These are phyloP conservation scores for Stramonita haemastoma DNA, from an alignment of 2,888 invertebrate species.

Conservation along the genomic window DNA sequence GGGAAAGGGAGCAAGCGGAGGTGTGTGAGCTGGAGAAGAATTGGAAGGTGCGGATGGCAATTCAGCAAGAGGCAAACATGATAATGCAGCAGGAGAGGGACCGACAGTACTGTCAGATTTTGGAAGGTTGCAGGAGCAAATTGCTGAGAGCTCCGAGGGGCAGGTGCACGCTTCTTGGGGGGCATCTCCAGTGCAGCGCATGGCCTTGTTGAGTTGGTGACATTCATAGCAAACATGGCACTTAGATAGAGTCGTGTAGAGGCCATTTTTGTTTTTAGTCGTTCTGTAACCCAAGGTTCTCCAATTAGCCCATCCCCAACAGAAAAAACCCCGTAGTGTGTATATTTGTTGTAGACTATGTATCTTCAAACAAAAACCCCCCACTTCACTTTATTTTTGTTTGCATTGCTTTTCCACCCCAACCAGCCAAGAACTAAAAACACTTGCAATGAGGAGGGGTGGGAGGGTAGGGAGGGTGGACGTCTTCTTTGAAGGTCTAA, in stretches of 20 bases:
- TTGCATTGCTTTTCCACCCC: too few relatives aligned
- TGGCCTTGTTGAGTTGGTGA: neutral
- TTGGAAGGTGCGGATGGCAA: slow-evolving; percentile 3
- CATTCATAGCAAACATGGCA: neutral
- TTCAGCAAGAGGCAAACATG: slow-evolving; percentile 3
- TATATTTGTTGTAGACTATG: neutral
- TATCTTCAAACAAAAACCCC: neutral
- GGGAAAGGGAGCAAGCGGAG: neutral
- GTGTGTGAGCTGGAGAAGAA: neutral
- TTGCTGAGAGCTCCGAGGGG: neutral
- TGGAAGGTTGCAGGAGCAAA: neutral
- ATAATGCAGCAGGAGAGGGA: slow-evolving; percentile 20
- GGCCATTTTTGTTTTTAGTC: neutral
- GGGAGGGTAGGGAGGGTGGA: too few relatives aligned
- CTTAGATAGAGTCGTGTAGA: neutral
- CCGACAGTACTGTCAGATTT: neutral
- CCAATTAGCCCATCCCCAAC: neutral
- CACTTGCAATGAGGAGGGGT: too few relatives aligned
- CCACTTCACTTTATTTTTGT: too few relatives aligned
- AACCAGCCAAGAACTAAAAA: too few relatives aligned
- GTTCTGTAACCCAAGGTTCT: neutral
- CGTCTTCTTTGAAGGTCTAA: too few relatives aligned
- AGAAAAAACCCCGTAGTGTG: neutral
- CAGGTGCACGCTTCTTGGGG: neutral
- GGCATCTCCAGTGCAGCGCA: neutral